These are phyloP conservation scores for Diuraphis noxia DNA, from an alignment of 1,140 invertebrate species.

Conservation along the genomic window DNA sequence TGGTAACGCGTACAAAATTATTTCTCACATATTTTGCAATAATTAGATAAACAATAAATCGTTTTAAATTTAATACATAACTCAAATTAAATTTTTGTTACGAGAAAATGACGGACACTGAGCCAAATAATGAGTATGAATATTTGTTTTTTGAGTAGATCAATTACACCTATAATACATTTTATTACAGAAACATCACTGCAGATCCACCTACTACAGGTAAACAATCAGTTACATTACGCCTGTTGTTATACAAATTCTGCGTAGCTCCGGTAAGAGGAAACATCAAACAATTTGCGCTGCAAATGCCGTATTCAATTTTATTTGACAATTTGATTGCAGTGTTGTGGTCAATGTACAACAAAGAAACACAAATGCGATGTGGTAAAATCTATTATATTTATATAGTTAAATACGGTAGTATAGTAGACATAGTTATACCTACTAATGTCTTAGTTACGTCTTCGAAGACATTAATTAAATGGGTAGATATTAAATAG, in stretches of 20 bases:
- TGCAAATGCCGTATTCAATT: neutral
- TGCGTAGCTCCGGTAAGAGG: neutral
- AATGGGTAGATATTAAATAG: neutral
- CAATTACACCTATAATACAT: neutral
- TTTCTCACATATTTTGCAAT: neutral
- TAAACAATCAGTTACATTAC: neutral
- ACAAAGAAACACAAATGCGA: neutral
- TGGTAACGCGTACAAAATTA: neutral
- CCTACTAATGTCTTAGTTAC: neutral
- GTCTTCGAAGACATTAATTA: neutral
- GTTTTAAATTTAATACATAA: neutral
- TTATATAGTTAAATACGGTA: neutral
- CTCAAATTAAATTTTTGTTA: neutral
- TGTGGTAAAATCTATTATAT: neutral
- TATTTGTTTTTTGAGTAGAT: neutral
- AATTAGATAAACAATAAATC: neutral
- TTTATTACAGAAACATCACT: neutral
- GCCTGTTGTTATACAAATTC: neutral
- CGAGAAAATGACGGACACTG: neutral
- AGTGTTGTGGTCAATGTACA: constrained; percentile 4
- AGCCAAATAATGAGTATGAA: neutral
- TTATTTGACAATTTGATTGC: neutral
- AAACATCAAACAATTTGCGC: neutral
- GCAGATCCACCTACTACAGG: neutral
- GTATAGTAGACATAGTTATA: too few species aligned